Conservation (phyloP, 2,888 invertebrate genomes). For the Nezara viridula region DNA sequence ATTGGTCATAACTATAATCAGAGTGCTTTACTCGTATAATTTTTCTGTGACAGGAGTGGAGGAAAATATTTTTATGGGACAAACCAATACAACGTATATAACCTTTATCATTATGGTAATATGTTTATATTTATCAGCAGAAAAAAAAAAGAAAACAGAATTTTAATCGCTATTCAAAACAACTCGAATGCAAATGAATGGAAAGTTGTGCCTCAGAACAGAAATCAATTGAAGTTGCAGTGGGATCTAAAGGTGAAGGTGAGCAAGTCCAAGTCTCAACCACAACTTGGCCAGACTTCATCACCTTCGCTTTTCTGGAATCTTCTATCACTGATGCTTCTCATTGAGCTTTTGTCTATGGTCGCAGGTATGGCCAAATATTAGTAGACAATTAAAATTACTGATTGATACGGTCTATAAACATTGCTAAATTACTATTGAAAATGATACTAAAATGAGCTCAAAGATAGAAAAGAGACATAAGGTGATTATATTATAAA, state of each 20-base stretch:
- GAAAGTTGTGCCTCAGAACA: background rate
- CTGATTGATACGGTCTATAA: no score
- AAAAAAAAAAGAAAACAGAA: background rate
- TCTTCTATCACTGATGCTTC: background rate
- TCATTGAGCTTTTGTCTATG: background rate
- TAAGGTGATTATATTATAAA: no score
- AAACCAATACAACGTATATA: no score
- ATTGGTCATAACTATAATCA: no score
- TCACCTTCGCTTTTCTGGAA: background rate
- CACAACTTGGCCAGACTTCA: background rate
- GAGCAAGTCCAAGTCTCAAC: background rate
- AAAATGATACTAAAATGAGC: no score
- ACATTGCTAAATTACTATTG: no score
- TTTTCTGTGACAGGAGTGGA: no score
- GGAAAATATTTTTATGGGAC: no score
- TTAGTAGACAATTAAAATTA: background rate
- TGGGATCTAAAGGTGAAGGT: slow-evolving; percentile 7
- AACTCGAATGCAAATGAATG: background rate
- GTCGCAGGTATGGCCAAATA: background rate
- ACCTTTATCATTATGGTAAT: no score
- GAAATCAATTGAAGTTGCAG: background rate
- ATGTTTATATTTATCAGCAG: background rate
- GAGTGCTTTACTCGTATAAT: no score
- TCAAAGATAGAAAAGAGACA: no score
- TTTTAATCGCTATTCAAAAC: background rate